Percentiles rank a stretch among this genome's conserved stretches.
These are phyloP conservation scores for Brotula barbata DNA, from an alignment of 2,797 vertebrate species.

Conservation along the genomic window DNA sequence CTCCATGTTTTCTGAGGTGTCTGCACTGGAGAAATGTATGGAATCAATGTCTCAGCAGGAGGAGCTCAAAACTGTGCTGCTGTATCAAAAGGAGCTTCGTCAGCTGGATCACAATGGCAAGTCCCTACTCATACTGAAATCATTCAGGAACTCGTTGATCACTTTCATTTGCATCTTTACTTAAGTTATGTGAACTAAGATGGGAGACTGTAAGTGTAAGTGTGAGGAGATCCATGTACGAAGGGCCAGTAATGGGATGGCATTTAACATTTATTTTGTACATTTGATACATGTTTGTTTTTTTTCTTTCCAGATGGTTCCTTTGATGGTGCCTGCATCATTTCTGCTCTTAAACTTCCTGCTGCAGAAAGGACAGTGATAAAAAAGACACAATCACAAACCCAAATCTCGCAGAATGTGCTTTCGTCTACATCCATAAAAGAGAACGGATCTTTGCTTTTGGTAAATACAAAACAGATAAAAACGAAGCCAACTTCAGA, in stretches of 20 bases:
- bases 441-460: constrained; percentile 10
- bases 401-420: background rate
- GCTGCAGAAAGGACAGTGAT: background rate
- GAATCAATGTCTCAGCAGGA: constrained; percentile 54
- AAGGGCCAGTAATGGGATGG: too few relatives aligned
- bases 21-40: constrained; percentile 54
- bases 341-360: constrained; percentile 53
- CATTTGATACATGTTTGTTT: background rate
- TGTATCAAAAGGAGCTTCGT: constrained; percentile 39
- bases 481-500: background rate
- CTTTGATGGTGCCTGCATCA: constrained; percentile 41
- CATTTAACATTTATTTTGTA: too few relatives aligned
- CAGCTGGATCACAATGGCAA: constrained; percentile 44
- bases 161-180: background rate
- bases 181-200: too few relatives aligned
- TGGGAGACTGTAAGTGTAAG: too few relatives aligned
- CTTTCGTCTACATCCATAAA: background rate
- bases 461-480: background rate
- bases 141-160: background rate
- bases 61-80: constrained; percentile 51
- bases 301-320: constrained; percentile 45
- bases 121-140: background rate
- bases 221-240: too few relatives aligned
- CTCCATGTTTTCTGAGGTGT: constrained; percentile 40
- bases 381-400: constrained; percentile 1